These are phyloP conservation scores for Coccyzus lansbergi DNA, from an alignment of 2,797 vertebrate genomes.

Conservation along the genomic window DNA sequence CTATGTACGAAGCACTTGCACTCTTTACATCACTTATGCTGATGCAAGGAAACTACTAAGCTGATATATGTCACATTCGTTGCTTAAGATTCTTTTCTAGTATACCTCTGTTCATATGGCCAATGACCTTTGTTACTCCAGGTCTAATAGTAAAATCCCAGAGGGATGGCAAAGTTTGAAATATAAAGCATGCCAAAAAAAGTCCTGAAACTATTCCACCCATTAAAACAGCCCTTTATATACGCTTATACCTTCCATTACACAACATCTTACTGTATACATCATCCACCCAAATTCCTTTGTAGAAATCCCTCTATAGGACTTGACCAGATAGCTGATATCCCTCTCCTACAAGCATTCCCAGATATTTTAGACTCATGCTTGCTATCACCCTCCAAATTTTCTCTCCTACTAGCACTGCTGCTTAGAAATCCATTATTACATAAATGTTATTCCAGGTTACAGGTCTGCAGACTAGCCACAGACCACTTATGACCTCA, in stretches of 20 bases:
- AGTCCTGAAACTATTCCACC: not conserved
- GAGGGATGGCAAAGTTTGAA: not conserved
- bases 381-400: not conserved
- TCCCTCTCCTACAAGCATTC: not conserved
- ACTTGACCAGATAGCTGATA: not conserved
- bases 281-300: not conserved
- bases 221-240: not conserved
- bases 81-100: not conserved
- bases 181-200: not conserved
- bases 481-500: not conserved
- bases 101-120: not conserved
- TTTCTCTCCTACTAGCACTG: not conserved
- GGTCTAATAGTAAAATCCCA: not conserved
- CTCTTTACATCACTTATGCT: not conserved
- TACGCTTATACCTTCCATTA: not conserved
- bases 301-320: accelerated
- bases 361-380: not conserved
- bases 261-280: not conserved
- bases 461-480: not conserved
- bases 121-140: not conserved
- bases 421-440: not conserved
- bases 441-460: not conserved
- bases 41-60: not conserved
- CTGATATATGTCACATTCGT: not conserved
- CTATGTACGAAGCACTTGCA: not conserved